A percentile compares a stretch with the other conserved stretches of the same genome.
phyloP scores from a whole-genome alignment of 1,140 invertebrate genomes.

The Dendrolimus kikuchii region DNA sequence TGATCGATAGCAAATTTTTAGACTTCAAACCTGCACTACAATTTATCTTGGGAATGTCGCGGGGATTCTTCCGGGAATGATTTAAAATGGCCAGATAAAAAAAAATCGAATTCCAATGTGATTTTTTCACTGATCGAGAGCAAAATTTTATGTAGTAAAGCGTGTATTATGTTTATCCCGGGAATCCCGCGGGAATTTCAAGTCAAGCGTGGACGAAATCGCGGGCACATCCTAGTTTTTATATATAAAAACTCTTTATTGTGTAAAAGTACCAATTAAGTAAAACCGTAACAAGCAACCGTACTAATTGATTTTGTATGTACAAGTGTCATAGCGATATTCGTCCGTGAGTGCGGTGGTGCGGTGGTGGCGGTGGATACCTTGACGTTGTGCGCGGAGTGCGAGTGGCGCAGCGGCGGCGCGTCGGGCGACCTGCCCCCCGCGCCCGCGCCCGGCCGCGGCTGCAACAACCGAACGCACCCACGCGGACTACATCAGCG shows the following conservation, averaged over 20 bases:
- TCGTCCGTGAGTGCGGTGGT: conserved; percentile 1
- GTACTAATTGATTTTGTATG: neutral
- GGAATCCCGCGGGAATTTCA: too few relatives aligned
- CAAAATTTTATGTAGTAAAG: too few relatives aligned
- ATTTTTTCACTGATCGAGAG: too few relatives aligned
- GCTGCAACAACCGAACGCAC: conserved; percentile 31
- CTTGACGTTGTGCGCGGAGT: conserved; percentile 65
- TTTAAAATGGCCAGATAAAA: too few relatives aligned
- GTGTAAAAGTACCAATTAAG: neutral
- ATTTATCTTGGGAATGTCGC: too few relatives aligned
- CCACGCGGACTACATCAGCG: too few relatives aligned
- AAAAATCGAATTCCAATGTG: too few relatives aligned
- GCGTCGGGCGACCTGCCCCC: conserved; percentile 39
- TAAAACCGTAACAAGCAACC: neutral
- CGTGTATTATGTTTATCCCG: too few relatives aligned
- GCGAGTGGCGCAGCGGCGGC: conserved; percentile 51
- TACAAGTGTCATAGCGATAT: neutral
- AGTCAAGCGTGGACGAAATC: too few relatives aligned
- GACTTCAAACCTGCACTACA: too few relatives aligned
- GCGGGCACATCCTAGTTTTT: neutral
- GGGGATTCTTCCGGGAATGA: too few relatives aligned
- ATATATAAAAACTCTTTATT: neutral
- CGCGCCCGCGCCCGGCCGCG: conserved; percentile 8
- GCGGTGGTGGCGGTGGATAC: conserved; percentile 20
- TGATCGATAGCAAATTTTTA: too few relatives aligned